Evolutionary conservation across 2,888 invertebrate species (phyloP), one percentile per base, ranked within the genome.

Genomic region (Drosophila aldrichi): DNA sequence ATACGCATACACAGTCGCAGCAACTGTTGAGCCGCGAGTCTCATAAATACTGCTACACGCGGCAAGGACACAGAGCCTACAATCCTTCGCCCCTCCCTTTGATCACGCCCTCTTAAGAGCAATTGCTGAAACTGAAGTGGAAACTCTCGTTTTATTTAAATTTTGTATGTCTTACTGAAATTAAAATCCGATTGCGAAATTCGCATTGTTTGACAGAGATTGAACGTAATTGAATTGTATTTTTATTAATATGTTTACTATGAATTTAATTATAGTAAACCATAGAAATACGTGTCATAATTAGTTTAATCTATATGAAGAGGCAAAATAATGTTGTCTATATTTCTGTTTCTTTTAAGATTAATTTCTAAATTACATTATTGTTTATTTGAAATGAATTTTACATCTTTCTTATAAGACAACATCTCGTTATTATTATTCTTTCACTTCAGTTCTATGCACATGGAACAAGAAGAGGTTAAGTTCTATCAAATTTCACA

Each of bases 11-110:
- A 10, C 29, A 10, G 54, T 6, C 41, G 59, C 41, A 44, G 20
- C 59, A 48, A 76, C 68, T 49, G 68, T 69, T 57, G 54, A 66
- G 32, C 18, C 62, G 22, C 40, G 56, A 32, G 29, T 44, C 22
- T 34, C 55, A 62, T 55, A 43, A 71, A 51, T 32, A 40, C 59
- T 36, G 46, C n/a, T 20, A n/a, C 25, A 51, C 20, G 68, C 32
- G 51, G 38, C 60, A 67, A 58, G 44, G 36, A n/a, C 40, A 34
- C 34, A 12, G 16, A 2, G 22, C n/a, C 52, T 10, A 22, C 52
- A 22, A n/a, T 16, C 4, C 14, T 9, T 9, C 20, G 20, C 3
- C 16, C 18, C 10, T 2, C 56, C 2, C 32, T 16, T n/a, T n/a
- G n/a, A 9, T 2, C 25, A n/a, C n/a, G n/a, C 22, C 48, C 48